Base-by-base conservation (phyloP, 1,140 invertebrate genomes). In the Rhysida immarginata region DNA sequence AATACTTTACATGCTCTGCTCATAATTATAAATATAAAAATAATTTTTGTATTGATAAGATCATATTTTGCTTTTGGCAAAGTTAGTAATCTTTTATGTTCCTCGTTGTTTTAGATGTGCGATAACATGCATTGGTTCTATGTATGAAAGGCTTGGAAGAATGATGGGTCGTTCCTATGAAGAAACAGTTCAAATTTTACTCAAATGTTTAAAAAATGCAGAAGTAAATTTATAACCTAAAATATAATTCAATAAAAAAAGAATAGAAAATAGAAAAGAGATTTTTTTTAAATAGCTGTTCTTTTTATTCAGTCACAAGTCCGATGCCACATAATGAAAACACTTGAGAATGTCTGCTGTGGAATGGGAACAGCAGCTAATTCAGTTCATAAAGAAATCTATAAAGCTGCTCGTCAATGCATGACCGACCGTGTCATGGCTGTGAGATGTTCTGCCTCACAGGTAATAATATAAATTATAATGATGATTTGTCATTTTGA, bases 81-180 rank as follows among this genome's bases (percentile, higher is more conserved):
- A n/a, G n/a, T n/a, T n/a, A n/a, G n/a, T n/a, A n/a, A n/a, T n/a
- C n/a, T n/a, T n/a, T n/a, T n/a, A n/a, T n/a, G n/a, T n/a, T n/a
- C n/a, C n/a, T n/a, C n/a, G n/a, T n/a, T n/a, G n/a, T n/a, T n/a
- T n/a, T n/a, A 97, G 94, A 58, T 90, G 92, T 67, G 93, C 95
- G n/a, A 87, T 98, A 60, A 87, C 87, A 56, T 95, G 91, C 66
- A 78, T 99, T 45, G 95, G 93, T 21, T 85, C 83, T 54, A 96
- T 99, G 89, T 99, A 98, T 72, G 90, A 97, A 70, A 94, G 90
- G 69, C 74, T 99, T 11, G 95, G 96, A 1, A 74, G 96, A 59
- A 96, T 98, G 92, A 97, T 96, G 83, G 96, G 95, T 0, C 76
- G 94, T 59, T 96, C 92, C 0, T 98, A 96, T 68, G 95, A 99